These are phyloP conservation scores for Anseranas semipalmata DNA, from an alignment of 2,113 vertebrate genomes.

Conservation along the genomic window DNA sequence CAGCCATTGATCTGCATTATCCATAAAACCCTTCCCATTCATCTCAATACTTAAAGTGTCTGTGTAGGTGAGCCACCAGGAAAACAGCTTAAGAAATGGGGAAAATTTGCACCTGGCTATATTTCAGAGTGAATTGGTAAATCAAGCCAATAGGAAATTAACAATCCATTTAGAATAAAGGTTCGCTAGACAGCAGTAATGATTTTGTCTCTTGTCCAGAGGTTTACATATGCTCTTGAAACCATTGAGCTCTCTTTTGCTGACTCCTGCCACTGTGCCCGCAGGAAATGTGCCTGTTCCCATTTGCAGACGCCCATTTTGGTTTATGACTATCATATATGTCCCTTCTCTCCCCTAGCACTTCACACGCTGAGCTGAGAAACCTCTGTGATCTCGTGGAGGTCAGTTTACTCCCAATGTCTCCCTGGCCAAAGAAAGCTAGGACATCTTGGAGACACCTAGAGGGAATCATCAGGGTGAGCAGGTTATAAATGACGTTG, in stretches of 20 bases:
- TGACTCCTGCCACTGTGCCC: neutral
- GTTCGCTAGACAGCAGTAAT: neutral
- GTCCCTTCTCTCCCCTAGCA: neutral
- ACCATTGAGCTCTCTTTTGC: neutral
- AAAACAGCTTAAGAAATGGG: neutral
- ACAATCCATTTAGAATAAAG: conserved; percentile 11
- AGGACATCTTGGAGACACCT: neutral
- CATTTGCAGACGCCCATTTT: neutral
- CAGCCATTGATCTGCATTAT: conserved; percentile 2
- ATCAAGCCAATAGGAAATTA: neutral
- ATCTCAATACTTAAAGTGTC: neutral
- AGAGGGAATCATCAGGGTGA: neutral
- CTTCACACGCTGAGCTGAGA: neutral
- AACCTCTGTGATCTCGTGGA: neutral
- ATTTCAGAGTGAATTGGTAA: neutral
- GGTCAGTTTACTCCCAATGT: neutral
- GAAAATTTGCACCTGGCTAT: neutral
- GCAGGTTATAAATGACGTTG: neutral
- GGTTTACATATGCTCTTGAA: neutral
- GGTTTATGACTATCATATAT: neutral
- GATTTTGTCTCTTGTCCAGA: conserved; percentile 10
- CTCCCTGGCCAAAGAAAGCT: neutral
- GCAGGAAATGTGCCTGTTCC: neutral
- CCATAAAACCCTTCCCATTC: neutral
- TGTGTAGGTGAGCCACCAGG: neutral